phyloP scores from a whole-genome alignment of 1,140 invertebrate species.

The Drosophila ironensis region DNA sequence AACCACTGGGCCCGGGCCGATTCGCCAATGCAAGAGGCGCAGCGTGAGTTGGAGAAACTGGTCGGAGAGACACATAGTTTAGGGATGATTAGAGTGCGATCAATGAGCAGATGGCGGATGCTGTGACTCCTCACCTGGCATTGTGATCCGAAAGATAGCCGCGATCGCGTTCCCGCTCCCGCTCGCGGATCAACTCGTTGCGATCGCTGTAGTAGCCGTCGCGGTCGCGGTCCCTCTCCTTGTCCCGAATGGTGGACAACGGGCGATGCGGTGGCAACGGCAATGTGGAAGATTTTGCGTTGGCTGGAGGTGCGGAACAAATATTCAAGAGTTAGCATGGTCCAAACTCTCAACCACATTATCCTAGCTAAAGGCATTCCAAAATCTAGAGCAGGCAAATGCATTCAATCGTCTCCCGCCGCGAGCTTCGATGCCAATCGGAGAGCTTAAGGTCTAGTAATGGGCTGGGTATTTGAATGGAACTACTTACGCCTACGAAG shows the following conservation, averaged over 20 bases:
- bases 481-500: conserved; percentile 89
- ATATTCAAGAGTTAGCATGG: neutral
- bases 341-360: neutral
- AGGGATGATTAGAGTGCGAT: neutral
- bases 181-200: conserved; percentile 89
- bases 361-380: conserved; percentile 16
- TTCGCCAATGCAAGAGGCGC: conserved; percentile 92
- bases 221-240: conserved; percentile 83
- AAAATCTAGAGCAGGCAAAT: conserved; percentile 25
- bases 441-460: conserved; percentile 40
- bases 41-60: conserved; percentile 86
- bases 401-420: conserved; percentile 25
- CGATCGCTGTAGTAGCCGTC: conserved; percentile 93
- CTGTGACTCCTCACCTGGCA: conserved; percentile 88
- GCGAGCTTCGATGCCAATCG: conserved; percentile 7
- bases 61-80: neutral
- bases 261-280: conserved; percentile 87
- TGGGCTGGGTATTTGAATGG: conserved; percentile 57
- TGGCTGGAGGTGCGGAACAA: conserved; percentile 48
- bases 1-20: conserved; percentile 93
- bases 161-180: conserved; percentile 87
- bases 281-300: conserved; percentile 90
- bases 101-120: no score
- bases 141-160: conserved; percentile 94
- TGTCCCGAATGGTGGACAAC: conserved; percentile 70